These are phyloP conservation scores for Psophia crepitans DNA, from an alignment of 2,113 vertebrate species.

Conservation along the genomic window DNA sequence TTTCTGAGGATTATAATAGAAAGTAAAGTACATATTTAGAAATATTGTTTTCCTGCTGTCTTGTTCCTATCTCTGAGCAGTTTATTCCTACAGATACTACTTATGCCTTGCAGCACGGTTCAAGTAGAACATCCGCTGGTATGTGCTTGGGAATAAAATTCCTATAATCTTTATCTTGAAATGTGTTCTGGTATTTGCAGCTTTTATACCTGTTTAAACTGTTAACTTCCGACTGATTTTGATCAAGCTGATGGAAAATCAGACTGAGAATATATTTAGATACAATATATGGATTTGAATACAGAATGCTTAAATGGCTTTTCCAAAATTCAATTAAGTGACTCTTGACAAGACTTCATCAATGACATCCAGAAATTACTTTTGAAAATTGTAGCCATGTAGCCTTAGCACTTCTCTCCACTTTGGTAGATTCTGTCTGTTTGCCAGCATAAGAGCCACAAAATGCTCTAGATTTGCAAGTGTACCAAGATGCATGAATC, in stretches of 20 bases:
- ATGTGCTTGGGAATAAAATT: slow-evolving; percentile 6
- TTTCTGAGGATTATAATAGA: background rate
- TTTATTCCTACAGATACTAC: background rate
- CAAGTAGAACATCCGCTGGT: background rate
- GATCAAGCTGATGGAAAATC: background rate
- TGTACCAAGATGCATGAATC: background rate
- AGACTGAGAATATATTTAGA: background rate
- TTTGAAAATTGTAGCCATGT: background rate
- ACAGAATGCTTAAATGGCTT: background rate
- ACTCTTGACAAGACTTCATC: background rate
- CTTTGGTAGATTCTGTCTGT: background rate
- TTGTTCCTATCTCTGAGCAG: background rate
- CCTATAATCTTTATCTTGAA: background rate
- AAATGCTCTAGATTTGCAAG: background rate
- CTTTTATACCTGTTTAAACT: background rate
- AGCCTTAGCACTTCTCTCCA: background rate
- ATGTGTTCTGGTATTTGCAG: background rate
- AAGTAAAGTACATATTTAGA: background rate
- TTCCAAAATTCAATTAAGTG: background rate
- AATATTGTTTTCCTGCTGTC: background rate
- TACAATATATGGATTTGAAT: background rate
- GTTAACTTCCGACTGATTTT: background rate
- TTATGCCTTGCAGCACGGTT: background rate
- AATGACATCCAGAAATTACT: background rate
- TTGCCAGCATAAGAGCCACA: background rate